Evolutionary conservation across 2,888 invertebrate species (phyloP), one percentile per base, ranked within the genome.

Genomic region (Thymelicus acteon): DNA sequence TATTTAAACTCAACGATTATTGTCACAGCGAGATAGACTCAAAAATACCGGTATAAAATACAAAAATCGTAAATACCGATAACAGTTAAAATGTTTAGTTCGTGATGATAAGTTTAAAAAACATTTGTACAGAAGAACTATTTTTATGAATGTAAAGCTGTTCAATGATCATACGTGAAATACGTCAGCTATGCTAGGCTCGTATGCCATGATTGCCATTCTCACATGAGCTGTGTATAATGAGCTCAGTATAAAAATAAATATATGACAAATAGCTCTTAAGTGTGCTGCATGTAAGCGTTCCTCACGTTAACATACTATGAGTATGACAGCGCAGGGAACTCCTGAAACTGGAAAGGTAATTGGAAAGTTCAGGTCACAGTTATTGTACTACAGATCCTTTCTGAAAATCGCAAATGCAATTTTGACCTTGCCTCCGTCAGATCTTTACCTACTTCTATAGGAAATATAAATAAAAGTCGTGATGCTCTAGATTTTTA

Each of bases 391-490:
- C 15, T 15, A 49, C 24, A 24, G 24, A 24, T 24, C 24, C 7
- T 47, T 10, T 47, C 10, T 47, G 12, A 13, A 47, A 13, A 52
- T 6, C 2, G 2, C 15, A 1, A 19, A 8, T 52, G 24, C 24
- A 61, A 24, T 61, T 61, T 47, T 47, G 44, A 61, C 2, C 61
- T 44, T 10, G 24, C 19, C 19, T 40, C 12, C 44, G 60, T 44
- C 15, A 48, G n/a, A 19, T 52, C 19, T 61, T 47, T 31, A 39
- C 39, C 15, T 60, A 39, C 15, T 39, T 60, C n/a, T 61, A 12
- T 19, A 19, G 47, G 47, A 61, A 2, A 61, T 61, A 47, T 47
- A 47, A 12, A 61, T 61, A 47, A 47, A 13, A 15, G 47, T 61
- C 24, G 31, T 48, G 48, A 62, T 47, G 13, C 24, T 13, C 13